Percentiles rank a stretch among this genome's conserved stretches.
phyloP scores from a whole-genome alignment of 2,797 vertebrate species.

The Sparidentex hasta region DNA sequence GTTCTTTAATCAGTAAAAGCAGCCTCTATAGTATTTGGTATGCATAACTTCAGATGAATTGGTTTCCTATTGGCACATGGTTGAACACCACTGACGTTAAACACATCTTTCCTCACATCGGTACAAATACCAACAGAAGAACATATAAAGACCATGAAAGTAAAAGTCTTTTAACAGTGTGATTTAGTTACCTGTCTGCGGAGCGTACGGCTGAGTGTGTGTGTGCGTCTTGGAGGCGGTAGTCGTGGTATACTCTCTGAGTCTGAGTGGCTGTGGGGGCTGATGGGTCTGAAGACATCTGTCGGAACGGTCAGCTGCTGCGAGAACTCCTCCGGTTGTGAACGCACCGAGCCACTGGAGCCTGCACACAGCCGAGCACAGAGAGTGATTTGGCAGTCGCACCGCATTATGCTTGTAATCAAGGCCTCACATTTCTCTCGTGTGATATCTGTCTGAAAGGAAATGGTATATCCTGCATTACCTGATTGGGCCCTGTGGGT shows the following conservation, averaged over 20 bases:
- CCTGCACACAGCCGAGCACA: conserved; percentile 77
- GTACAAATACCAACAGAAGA: not conserved
- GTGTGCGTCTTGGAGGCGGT: conserved; percentile 86
- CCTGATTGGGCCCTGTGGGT: conserved; percentile 87
- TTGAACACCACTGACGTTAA: not conserved
- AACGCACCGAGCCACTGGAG: conserved; percentile 89
- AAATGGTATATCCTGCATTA: conserved; percentile 48
- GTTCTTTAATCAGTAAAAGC: conserved; percentile 1
- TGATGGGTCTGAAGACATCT: conserved; percentile 87
- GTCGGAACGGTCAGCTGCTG: conserved; percentile 87
- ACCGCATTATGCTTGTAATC: not conserved
- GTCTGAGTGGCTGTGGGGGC: conserved; percentile 84
- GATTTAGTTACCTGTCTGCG: conserved; percentile 90
- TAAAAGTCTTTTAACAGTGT: not conserved
- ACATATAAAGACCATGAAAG: not conserved
- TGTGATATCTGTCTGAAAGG: not conserved
- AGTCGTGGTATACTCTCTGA: conserved; percentile 88
- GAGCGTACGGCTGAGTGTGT: conserved; percentile 91
- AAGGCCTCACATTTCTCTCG: not conserved
- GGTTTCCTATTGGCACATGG: not conserved
- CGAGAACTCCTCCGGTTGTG: conserved; percentile 83
- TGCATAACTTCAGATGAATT: not conserved
- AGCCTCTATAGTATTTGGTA: not conserved
- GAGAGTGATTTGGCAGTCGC: no score
- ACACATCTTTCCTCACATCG: not conserved